Base-by-base conservation (phyloP, 35 echinoderm and acorn worm species). In the Acanthaster planci region DNA sequence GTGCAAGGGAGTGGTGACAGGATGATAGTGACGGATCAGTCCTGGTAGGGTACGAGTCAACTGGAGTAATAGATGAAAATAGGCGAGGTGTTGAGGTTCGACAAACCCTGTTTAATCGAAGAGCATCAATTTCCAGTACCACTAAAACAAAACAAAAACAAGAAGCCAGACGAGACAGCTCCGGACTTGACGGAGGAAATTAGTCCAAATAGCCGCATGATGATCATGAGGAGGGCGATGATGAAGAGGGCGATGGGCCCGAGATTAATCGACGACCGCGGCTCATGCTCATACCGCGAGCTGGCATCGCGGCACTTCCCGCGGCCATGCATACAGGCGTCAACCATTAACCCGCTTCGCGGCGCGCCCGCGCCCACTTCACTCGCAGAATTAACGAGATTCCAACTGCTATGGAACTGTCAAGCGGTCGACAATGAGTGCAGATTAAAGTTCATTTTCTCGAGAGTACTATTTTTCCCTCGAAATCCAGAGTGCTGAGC, bases 391-490 rank as follows among this genome's bases (percentile, higher is more conserved):
- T 72, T 72, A 72, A 72, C 64, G 64, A 72, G 64, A 30, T 72
- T 72, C 64, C 8, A 29, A 72, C 64, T 72, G 64, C 26, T 72
- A 72, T 35, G 26, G 10, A 72, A 16, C 64, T 72, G 64, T 72
- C 64, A 72, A 72, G 64, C 64, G 34, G 64, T 72, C 64, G 29
- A 26, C 64, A 72, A 14, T 34, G 34, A 72, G 64, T 72, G 26
- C 26, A 12, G 26, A 72, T 72, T 72, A 72, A 72, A 72, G 64
- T 72, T 72, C 64, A 72, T 7, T 72, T 72, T 72, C 42, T 47
- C 12, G 23, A 72, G 64, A 72, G 64, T 67, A 2, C n/a, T 7
- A 1, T 67, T 67, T 30, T 72, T 72, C 30, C 14, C 30, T 0
- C 23, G 1, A 23, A 26, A 26, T 12, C 19, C 19, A 60, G 64